Percentiles rank a stretch among this genome's conserved stretches.
Evolutionary conservation across 2,888 invertebrate species (phyloP).

Genomic region (Caenorhabditis sp.): DNA sequence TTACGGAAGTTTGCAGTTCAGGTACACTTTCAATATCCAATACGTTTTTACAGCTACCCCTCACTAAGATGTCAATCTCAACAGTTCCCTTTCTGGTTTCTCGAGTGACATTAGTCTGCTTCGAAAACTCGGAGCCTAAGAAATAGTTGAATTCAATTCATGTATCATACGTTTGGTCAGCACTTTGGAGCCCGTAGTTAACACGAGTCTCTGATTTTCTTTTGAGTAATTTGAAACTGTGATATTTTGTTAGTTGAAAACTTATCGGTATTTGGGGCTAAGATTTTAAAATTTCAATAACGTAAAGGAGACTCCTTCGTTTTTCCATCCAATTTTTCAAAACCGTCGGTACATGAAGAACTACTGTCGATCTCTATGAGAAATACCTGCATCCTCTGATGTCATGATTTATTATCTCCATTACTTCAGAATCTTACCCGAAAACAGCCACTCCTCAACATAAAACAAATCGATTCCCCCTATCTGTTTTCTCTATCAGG

Average conservation of each 20-base stretch:
- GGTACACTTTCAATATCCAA: background rate
- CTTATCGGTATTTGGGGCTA: too few species aligned
- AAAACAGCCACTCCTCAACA: background rate
- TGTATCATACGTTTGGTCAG: background rate
- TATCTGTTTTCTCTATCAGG: slow-evolving; percentile 1
- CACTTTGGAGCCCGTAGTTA: slow-evolving; percentile 5
- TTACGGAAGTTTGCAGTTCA: background rate
- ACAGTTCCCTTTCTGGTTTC: background rate
- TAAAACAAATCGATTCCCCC: background rate
- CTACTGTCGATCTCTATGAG: too few species aligned
- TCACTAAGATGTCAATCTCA: slow-evolving; percentile 24
- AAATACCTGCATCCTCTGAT: too few species aligned
- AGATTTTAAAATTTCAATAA: too few species aligned
- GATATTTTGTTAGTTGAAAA: too few species aligned
- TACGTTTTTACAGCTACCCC: background rate
- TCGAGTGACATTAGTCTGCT: background rate
- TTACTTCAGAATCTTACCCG: too few species aligned
- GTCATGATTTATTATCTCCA: too few species aligned
- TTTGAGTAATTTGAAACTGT: background rate
- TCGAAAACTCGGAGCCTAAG: too few species aligned
- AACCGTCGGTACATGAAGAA: too few species aligned
- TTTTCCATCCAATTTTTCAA: too few species aligned
- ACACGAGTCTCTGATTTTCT: background rate
- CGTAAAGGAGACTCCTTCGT: too few species aligned
- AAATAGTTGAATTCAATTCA: background rate